phyloP scores from a whole-genome alignment of 2,797 vertebrate species.

The Menidia menidia region DNA sequence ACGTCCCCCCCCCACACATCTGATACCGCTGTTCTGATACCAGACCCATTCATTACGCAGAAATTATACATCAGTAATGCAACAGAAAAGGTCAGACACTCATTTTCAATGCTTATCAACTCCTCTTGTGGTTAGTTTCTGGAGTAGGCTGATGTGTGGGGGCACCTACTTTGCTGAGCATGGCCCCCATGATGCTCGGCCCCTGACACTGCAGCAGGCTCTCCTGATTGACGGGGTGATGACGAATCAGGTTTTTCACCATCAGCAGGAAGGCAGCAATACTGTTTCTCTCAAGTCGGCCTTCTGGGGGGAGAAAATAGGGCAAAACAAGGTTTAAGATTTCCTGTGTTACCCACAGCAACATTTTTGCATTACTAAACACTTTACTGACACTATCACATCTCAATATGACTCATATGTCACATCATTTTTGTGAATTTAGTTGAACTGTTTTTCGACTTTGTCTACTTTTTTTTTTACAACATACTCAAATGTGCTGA shows the following conservation, averaged over 20 bases:
- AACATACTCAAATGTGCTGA: background rate
- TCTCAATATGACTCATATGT: constrained; percentile 48
- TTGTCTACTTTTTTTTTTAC: constrained; percentile 1
- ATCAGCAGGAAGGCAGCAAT: constrained; percentile 94
- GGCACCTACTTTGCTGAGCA: constrained; percentile 91
- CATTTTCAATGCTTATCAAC: constrained; percentile 46
- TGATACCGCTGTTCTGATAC: constrained; percentile 43
- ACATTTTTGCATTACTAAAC: constrained; percentile 39
- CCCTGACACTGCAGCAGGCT: constrained; percentile 93
- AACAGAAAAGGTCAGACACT: constrained; percentile 53
- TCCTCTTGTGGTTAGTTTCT: constrained; percentile 23
- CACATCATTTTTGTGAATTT: constrained; percentile 12
- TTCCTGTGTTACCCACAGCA: constrained; percentile 52
- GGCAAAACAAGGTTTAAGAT: constrained; percentile 34
- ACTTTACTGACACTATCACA: constrained; percentile 28
- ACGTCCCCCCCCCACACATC: constrained; percentile 35
- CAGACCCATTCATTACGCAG: constrained; percentile 47
- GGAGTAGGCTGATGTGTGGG: background rate
- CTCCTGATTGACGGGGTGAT: constrained; percentile 93
- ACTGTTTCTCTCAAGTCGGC: constrained; percentile 90
- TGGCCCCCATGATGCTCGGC: constrained; percentile 89
- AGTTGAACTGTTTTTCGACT: constrained; percentile 5
- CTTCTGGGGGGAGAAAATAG: constrained; percentile 80
- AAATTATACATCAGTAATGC: constrained; percentile 35
- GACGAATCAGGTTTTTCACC: constrained; percentile 91